These are phyloP conservation scores for Drosophila macrospina DNA, from an alignment of 2,888 invertebrate genomes.

Conservation along the genomic window DNA sequence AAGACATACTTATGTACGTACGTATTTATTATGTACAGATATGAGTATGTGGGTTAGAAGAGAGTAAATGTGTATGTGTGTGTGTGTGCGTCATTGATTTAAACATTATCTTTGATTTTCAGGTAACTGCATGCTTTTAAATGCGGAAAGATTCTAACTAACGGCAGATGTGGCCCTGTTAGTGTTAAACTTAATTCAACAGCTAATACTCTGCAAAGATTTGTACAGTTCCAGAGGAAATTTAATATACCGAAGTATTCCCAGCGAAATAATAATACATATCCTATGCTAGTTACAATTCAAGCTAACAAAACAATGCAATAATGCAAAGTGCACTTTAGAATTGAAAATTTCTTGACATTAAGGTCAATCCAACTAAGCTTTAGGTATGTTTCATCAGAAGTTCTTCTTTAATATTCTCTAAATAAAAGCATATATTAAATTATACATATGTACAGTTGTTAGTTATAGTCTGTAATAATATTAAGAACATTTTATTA, in stretches of 20 bases:
- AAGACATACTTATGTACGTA: constrained; percentile 17
- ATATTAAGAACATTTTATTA: too few species aligned
- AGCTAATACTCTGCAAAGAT: too few species aligned
- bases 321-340: not conserved
- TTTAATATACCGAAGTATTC: not conserved
- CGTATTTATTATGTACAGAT: not conserved
- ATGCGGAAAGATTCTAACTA: not conserved
- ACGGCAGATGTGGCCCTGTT: not conserved
- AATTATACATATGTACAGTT: too few species aligned
- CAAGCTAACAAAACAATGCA: not conserved
- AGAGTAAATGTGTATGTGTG: constrained; percentile 26
- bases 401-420: not conserved
- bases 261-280: too few species aligned
- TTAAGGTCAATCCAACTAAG: not conserved
- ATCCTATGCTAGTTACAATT: not conserved
- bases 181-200: too few species aligned
- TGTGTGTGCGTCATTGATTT: constrained; percentile 49
- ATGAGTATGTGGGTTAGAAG: constrained; percentile 58
- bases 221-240: too few species aligned
- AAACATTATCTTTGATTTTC: constrained; percentile 32
- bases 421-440: too few species aligned
- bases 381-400: not conserved
- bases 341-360: not conserved
- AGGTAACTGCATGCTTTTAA: constrained; percentile 12
- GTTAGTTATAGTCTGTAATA: too few species aligned